Base-by-base conservation (phyloP, 2,888 invertebrate species). In the Drosophila histrio region DNA sequence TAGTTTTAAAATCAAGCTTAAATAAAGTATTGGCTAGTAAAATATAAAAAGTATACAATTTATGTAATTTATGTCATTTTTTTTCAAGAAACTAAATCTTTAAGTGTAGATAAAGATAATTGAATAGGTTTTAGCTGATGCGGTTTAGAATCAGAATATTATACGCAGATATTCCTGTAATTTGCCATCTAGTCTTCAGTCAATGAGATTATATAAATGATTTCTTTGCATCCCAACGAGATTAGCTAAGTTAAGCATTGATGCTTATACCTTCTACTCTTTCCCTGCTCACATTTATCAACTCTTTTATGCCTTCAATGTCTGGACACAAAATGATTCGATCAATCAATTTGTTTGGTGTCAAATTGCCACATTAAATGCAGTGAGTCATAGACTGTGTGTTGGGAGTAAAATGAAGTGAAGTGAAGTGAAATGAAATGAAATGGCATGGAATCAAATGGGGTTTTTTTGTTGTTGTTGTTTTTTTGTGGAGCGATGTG, bases 331-430 rank as follows among this genome's bases (percentile, higher is more conserved):
- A 21, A 32, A 22, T 47, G 47, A 43, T 13, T 36, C 61, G 57
- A 79, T 79, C 79, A 68, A 72, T 77, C 75, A 74, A 69, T 52
- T 36, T n/a, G n/a, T 57, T 43, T 67, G 54, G 38, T 66, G 24
- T 66, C 36, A 49, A 67, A 67, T 54, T 39, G 54, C 32, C 61
- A 46, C 39, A 50, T 28, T 47, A 36, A 38, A 52, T 9, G 46
- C 39, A 46, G 17, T 69, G 69, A 69, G 46, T 69, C 69, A 69
- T 59, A 21, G 64, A 39, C 28, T 24, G 21, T 17, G 36, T n/a
- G 30, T 21, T 46, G 28, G 52, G 43, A 21, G 15, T 21, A 2
- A 3, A 21, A 4, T 36, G 4, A 36, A 47, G 38, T 17, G 56
- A 17, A 24, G 39, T 30, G 46, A 32, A 11, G 8, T 19, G 53